Percentiles rank a stretch among this genome's conserved stretches.
phyloP scores from a whole-genome alignment of 2,888 invertebrate species.

The Meandrusa payeni region DNA sequence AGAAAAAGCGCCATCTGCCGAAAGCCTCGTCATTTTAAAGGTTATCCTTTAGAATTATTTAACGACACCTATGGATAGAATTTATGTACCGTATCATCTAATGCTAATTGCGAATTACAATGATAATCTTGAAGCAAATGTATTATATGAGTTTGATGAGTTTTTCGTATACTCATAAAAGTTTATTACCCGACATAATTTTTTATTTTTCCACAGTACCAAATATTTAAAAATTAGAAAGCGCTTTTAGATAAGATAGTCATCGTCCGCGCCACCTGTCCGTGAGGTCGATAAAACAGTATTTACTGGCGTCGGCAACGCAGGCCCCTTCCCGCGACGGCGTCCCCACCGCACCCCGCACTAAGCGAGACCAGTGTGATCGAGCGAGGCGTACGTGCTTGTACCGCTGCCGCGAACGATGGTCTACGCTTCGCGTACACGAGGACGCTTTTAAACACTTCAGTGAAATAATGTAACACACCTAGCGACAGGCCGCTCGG shows the following conservation, averaged over 20 bases:
- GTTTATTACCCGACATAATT: too few species aligned
- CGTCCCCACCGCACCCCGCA: conserved; percentile 41
- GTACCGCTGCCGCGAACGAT: conserved; percentile 45
- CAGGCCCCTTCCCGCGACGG: conserved; percentile 45
- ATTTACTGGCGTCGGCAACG: conserved; percentile 39
- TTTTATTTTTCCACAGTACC: too few species aligned
- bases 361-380: conserved; percentile 63
- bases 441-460: conserved; percentile 57
- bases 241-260: conserved; percentile 17
- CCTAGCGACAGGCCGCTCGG: conserved; percentile 63
- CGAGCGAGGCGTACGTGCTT: conserved; percentile 71
- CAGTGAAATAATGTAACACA: conserved; percentile 80
- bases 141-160: too few species aligned
- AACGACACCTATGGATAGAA: too few species aligned
- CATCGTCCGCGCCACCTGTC: conserved; percentile 61
- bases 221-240: too few species aligned
- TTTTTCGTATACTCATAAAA: too few species aligned
- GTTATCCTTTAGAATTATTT: too few species aligned
- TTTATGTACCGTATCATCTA: too few species aligned
- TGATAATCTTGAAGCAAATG: too few species aligned
- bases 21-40: too few species aligned
- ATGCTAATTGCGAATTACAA: too few species aligned
- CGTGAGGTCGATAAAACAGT: conserved; percentile 45
- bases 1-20: too few species aligned
- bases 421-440: conserved; percentile 67